A percentile compares a stretch with the other conserved stretches of the same genome.
phyloP scores from a whole-genome alignment of 1,140 invertebrate species.

The fruit fly (Drosophila melanogaster) region Release_6_plus_ISO1_MT NT_033779.5:21107501-21108000 shows the following conservation, averaged over 20 bases:
- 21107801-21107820: constrained; percentile 3
- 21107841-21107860: constrained; percentile 10
- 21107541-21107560: no score
- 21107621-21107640: not conserved
- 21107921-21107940: constrained; percentile 23
- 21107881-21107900: constrained; percentile 13
- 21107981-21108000: constrained; percentile 2
- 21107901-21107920: constrained; percentile 30
- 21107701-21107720: constrained; percentile 36
- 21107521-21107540: no score
- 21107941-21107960: constrained; percentile 11
- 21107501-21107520: no score
- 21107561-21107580: no score
- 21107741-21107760: constrained; percentile 56
- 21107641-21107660: not conserved
- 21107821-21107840: constrained; percentile 21
- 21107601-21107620: not conserved
- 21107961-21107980: constrained; percentile 9
- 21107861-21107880: constrained; percentile 12
- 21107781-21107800: constrained; percentile 42
- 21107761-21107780: constrained; percentile 57
- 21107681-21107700: constrained; percentile 19
- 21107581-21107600: not conserved
- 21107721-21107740: constrained; percentile 22
- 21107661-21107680: constrained; percentile 8